Evolutionary conservation across 2,888 invertebrate species (phyloP).

Genomic region (Acanthococcus lagerstroemiae): DNA sequence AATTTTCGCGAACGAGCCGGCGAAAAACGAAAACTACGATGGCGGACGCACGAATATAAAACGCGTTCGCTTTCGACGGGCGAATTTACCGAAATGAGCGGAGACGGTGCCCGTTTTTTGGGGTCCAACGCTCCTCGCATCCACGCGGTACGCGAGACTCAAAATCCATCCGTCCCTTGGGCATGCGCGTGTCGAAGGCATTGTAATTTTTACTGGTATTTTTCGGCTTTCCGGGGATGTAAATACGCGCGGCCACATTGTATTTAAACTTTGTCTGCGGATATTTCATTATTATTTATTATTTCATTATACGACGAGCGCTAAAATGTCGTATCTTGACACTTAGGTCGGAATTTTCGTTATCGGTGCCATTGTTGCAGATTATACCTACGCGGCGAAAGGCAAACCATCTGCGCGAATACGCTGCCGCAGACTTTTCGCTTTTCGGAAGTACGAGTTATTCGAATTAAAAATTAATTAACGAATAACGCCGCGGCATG

Average conservation of each 20-base stretch:
- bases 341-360: no score
- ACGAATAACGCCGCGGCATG: no score
- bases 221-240: no score
- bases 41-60: no score
- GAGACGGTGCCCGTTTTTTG: background rate
- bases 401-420: no score
- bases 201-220: background rate
- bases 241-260: slow-evolving; percentile 11
- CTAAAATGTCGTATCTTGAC: no score
- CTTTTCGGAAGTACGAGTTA: background rate
- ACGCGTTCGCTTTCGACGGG: slow-evolving; percentile 10
- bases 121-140: background rate
- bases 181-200: background rate
- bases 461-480: background rate
- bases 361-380: no score
- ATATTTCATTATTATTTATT: slow-evolving; percentile 21
- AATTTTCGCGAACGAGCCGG: no score
- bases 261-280: slow-evolving; percentile 15
- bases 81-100: slow-evolving; percentile 18
- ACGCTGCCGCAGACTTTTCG: no score
- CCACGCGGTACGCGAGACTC: background rate
- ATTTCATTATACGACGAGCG: slow-evolving; percentile 17
- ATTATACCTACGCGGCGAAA: no score
- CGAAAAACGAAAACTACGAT: background rate
- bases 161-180: background rate